Evolutionary conservation across 37 sponge, comb jelly and placozoan genomes (phyloP).

Genomic region (Amphimedon queenslandica): DNA sequence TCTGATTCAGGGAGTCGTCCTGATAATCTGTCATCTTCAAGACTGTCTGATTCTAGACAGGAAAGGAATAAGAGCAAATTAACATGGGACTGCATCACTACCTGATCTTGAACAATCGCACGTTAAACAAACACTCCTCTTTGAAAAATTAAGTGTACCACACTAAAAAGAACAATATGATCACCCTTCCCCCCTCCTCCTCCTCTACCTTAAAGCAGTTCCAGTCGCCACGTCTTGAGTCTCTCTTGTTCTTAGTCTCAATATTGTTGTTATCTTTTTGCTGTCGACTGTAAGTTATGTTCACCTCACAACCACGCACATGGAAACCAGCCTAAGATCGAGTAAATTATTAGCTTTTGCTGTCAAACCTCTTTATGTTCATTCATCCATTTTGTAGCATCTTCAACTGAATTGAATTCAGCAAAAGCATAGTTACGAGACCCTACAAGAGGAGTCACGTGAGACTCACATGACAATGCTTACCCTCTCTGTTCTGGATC

Average conservation of each 20-base stretch:
- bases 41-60: slow-evolving; percentile 47
- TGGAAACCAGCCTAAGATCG: slow-evolving; percentile 12
- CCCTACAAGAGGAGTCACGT: background rate
- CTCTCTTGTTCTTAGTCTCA: background rate
- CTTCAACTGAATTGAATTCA: slow-evolving; percentile 51
- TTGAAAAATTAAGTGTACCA: slow-evolving; percentile 55
- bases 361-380: slow-evolving; percentile 64
- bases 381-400: slow-evolving; percentile 57
- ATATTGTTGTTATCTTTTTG: background rate
- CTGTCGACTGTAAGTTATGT: slow-evolving; percentile 53
- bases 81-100: slow-evolving; percentile 7
- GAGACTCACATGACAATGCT: background rate
- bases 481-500: slow-evolving; percentile 42
- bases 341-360: background rate
- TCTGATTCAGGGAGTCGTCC: slow-evolving; percentile 24
- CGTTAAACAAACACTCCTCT: slow-evolving; percentile 52
- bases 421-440: slow-evolving; percentile 63
- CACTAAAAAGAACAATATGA: slow-evolving; percentile 35
- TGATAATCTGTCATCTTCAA: slow-evolving; percentile 36
- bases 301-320: slow-evolving; percentile 26
- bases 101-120: slow-evolving; percentile 70
- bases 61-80: background rate
- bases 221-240: slow-evolving; percentile 33
- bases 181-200: too few relatives aligned
- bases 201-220: slow-evolving; percentile 67